Percentiles rank a stretch among this genome's conserved stretches.
Conservation (phyloP, 2,797 vertebrate species). For the Tarsius wallacei region DNA sequence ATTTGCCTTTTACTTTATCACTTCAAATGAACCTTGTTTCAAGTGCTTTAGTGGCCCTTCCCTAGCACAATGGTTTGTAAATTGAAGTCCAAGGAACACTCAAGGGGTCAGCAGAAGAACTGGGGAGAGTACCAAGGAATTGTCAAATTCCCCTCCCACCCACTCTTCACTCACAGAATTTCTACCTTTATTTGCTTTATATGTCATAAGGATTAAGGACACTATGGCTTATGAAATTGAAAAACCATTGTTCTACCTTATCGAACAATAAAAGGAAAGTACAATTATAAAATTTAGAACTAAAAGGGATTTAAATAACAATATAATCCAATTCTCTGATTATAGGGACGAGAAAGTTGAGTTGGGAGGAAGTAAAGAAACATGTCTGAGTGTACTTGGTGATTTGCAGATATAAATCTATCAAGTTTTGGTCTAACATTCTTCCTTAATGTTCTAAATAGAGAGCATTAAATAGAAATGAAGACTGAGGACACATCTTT, state of each 20-base stretch:
- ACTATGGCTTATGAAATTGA: background rate
- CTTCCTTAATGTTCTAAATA: background rate
- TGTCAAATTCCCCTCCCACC: background rate
- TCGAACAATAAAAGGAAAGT: conserved; percentile 38
- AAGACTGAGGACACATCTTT: background rate
- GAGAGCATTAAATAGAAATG: background rate
- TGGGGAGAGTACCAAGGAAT: background rate
- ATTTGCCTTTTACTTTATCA: background rate
- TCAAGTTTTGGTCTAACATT: background rate
- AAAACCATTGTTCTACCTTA: background rate
- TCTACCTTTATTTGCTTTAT: background rate
- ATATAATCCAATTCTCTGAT: background rate
- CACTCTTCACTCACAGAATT: background rate
- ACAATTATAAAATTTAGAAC: background rate
- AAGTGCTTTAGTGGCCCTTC: background rate
- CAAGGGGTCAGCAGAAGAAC: background rate
- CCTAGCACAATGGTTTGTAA: background rate
- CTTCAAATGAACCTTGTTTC: background rate
- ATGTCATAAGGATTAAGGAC: background rate
- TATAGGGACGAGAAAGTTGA: background rate
- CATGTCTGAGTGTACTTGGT: background rate
- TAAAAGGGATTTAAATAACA: background rate
- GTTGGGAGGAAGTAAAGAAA: background rate
- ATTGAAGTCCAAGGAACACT: background rate
- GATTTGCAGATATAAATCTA: background rate